These are phyloP conservation scores for Agrotis clavis DNA, from an alignment of 2,888 invertebrate species.

Conservation along the genomic window DNA sequence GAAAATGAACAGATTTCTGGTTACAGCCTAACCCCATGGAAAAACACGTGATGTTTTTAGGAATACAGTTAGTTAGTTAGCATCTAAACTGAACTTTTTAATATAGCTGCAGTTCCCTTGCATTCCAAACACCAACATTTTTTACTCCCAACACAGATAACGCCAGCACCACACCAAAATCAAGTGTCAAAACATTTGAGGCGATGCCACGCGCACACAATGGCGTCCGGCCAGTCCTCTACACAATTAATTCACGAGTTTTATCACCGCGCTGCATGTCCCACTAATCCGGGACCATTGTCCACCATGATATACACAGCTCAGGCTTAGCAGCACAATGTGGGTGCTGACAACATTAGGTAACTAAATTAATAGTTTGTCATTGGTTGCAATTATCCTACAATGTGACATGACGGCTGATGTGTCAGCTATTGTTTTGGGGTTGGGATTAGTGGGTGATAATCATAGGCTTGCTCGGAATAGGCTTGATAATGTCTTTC, in stretches of 20 bases:
- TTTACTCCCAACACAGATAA: neutral
- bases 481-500: neutral
- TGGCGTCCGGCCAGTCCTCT: constrained; percentile 42
- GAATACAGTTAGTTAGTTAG: neutral
- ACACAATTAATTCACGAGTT: constrained; percentile 63
- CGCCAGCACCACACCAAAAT: constrained; percentile 16
- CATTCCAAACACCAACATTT: neutral
- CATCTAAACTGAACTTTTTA: neutral
- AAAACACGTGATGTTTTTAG: no score
- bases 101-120: neutral
- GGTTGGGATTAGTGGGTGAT: constrained; percentile 14
- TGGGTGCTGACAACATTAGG: constrained; percentile 59
- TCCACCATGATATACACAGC: constrained; percentile 59
- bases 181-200: constrained; percentile 46
- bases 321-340: constrained; percentile 59
- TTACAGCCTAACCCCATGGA: no score
- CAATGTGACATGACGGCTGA: constrained; percentile 49
- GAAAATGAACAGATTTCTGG: no score
- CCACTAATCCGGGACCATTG: constrained; percentile 63
- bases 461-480: constrained; percentile 9
- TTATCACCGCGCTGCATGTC: constrained; percentile 62
- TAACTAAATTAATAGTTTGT: constrained; percentile 66
- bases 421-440: constrained; percentile 38
- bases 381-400: constrained; percentile 63
- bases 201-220: constrained; percentile 36